Evolutionary conservation across 1,140 invertebrate genomes (phyloP).

Genomic region (Drosophila aff.): DNA sequence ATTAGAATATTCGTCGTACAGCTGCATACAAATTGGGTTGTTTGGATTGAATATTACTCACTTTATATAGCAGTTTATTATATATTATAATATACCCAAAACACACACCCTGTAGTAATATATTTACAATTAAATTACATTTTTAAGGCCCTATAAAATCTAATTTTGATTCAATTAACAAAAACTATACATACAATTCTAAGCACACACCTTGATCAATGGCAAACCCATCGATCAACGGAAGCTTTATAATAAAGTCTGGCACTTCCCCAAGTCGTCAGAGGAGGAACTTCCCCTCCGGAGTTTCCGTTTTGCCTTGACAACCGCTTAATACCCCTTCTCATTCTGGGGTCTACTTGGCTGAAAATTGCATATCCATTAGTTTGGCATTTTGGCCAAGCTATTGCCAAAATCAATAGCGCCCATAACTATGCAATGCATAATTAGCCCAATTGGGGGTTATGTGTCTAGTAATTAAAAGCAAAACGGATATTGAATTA

Average conservation of each 20-base stretch:
- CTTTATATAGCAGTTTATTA: background rate
- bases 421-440: conserved; percentile 67
- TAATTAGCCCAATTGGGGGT: conserved; percentile 27
- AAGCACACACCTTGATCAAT: conserved; percentile 24
- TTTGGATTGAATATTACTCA: background rate
- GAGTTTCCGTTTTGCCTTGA: conserved; percentile 20
- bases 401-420: conserved; percentile 35
- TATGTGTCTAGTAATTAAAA: conserved; percentile 32
- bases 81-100: background rate
- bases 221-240: conserved; percentile 15
- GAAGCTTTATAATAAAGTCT: conserved; percentile 15
- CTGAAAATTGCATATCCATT: background rate
- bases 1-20: conserved; percentile 9
- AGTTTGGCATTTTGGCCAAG: conserved; percentile 10
- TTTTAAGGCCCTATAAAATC: background rate
- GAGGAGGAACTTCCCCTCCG: background rate
- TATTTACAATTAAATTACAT: background rate
- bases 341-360: background rate
- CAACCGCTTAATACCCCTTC: background rate
- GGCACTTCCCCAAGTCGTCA: conserved; percentile 20
- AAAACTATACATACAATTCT: background rate
- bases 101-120: background rate
- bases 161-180: background rate
- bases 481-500: conserved; percentile 22
- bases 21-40: conserved; percentile 8